Base-by-base conservation (phyloP, 2,797 vertebrate species). In the Eurystomus glaucurus region DNA sequence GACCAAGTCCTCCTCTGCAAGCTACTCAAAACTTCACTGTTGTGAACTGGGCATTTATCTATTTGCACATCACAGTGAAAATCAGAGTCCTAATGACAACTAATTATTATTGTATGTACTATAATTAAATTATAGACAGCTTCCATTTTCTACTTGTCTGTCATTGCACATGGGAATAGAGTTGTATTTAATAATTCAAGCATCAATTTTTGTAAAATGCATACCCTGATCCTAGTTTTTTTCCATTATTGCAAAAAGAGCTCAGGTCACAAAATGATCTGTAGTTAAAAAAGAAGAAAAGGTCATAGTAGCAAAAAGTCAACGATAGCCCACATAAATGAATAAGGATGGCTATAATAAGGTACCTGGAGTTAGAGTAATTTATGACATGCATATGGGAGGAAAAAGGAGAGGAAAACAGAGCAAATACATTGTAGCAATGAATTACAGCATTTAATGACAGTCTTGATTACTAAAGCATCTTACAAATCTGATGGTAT, bases 121-220 rank as follows among this genome's bases (percentile, higher is more conserved):
- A 26, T 95, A 90, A 90, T 94, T 96, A 82, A 93, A 93, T 91
- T 82, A 96, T 45, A 94, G 88, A 45, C 66, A 76, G 39, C 50
- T 95, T 95, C 77, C 77, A 94, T 94, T 96, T 95, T 96, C 91
- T 94, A 20, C 77, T 93, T 70, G 25, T 57, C 70, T 91, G 28
- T 85, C 48, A 51, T 57, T 70, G 35, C 58, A 60, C 2, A 0
- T 66, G 83, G 72, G 72, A 96, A 90, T 94, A 79, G 66, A 66
- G 16, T 51, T 79, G 39, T 79, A 70, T 88, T 96, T 84, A 96
- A 96, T 94, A 97, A 97, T 95, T 93, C 51, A 96, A 77, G 69
- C 58, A 75, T 69, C 83, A 95, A 14, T 90, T 95, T 95, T 81
- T 91, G 85, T 62, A 81, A 91, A 96, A 92, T 26, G 39, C 9